Evolutionary conservation across 2,113 vertebrate genomes (phyloP).

Genomic region (Elephantulus edwardii): DNA sequence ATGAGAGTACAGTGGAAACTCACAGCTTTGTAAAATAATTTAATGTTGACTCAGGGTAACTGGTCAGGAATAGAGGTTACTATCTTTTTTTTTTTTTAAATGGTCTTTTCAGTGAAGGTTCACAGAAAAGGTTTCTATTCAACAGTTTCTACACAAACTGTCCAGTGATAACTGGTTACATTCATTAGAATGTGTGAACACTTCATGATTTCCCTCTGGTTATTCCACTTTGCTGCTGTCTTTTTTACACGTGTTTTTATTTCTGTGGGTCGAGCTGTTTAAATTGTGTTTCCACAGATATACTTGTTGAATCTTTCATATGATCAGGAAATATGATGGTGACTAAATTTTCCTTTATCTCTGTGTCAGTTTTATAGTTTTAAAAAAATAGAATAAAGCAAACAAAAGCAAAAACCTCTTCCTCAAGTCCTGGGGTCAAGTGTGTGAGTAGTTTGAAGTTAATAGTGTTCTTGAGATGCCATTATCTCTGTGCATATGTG

Average conservation of each 20-base stretch:
- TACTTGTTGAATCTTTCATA: background rate
- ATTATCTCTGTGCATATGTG: background rate
- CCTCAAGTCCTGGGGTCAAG: background rate
- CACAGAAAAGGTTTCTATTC: background rate
- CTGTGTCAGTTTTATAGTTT: conserved; percentile 26
- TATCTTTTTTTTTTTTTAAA: background rate
- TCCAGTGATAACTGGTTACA: background rate
- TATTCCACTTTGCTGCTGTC: background rate
- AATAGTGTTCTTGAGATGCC: background rate
- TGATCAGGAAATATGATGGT: conserved; percentile 65
- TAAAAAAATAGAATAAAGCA: background rate
- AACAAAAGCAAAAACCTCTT: background rate
- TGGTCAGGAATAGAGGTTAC: conserved; percentile 62
- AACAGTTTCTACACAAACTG: background rate
- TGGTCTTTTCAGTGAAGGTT: background rate
- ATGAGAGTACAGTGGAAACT: background rate
- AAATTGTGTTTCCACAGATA: background rate
- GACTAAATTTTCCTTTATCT: conserved; percentile 58
- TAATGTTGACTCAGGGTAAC: conserved; percentile 23
- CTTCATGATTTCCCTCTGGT: background rate
- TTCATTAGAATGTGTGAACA: background rate
- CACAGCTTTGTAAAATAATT: background rate
- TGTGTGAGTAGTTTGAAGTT: background rate
- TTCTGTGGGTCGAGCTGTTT: background rate
- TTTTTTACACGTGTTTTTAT: conserved; percentile 40